Conservation (phyloP, 2,113 vertebrate genomes). For the Emberiza fucata region DNA sequence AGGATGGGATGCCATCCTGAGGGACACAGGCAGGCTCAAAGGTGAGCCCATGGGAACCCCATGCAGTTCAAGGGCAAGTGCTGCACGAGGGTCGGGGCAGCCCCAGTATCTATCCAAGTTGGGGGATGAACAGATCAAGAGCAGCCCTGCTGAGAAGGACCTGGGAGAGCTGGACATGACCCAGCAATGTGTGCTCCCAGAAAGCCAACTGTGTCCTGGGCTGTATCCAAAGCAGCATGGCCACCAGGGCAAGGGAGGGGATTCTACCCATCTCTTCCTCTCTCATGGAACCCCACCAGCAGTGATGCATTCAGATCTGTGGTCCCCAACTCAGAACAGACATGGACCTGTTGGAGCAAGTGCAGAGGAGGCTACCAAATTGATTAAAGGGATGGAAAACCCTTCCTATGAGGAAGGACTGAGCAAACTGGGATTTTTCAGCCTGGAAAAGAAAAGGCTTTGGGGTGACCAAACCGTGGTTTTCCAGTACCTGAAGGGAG, state of each 20-base stretch:
- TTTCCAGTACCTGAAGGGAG: neutral
- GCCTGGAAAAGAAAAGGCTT: neutral
- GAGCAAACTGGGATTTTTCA: neutral
- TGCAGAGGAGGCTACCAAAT: neutral
- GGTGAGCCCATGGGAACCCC: too few relatives aligned
- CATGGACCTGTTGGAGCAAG: neutral
- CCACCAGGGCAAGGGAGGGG: neutral
- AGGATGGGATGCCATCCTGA: neutral
- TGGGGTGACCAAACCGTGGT: neutral
- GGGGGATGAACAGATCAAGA: neutral
- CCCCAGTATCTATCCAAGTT: neutral
- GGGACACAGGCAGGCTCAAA: fast-evolving
- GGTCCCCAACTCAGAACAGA: neutral
- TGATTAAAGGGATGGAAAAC: neutral
- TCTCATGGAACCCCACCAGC: neutral
- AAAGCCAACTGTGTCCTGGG: neutral
- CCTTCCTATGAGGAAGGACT: neutral
- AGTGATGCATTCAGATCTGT: neutral
- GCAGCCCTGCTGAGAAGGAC: neutral
- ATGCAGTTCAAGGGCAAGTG: neutral
- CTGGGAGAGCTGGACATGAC: neutral
- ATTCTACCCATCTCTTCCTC: neutral
- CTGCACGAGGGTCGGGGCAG: neutral
- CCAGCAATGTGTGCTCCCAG: neutral
- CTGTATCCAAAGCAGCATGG: neutral